These are phyloP conservation scores for Callipepla californica DNA, from an alignment of 2,113 vertebrate genomes.

Conservation along the genomic window DNA sequence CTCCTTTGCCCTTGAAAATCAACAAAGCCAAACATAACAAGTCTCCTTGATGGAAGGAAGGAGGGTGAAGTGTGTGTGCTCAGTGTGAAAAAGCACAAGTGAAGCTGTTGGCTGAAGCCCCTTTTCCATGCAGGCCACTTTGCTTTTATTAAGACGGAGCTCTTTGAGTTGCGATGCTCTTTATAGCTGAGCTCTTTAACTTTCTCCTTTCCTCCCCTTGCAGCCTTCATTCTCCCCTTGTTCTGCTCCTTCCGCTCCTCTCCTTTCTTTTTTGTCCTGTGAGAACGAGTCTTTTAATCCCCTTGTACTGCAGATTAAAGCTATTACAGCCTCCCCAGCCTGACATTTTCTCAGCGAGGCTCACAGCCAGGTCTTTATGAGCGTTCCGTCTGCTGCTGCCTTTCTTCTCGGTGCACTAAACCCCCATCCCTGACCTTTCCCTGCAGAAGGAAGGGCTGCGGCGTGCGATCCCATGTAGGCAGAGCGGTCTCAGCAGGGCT, in stretches of 20 bases:
- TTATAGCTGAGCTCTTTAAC: conserved; percentile 55
- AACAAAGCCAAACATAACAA: conserved; percentile 55
- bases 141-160: conserved; percentile 21
- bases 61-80: conserved; percentile 41
- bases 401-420: conserved; percentile 36
- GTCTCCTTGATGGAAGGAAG: neutral
- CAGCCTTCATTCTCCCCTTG: conserved; percentile 32
- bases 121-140: conserved; percentile 42
- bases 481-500: neutral
- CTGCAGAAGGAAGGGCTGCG: neutral
- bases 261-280: conserved; percentile 40
- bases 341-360: conserved; percentile 68
- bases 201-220: conserved; percentile 38
- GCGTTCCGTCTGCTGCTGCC: conserved; percentile 39
- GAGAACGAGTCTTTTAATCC: conserved; percentile 66
- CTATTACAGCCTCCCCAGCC: conserved; percentile 43
- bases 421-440: conserved; percentile 32
- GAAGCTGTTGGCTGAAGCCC: neutral
- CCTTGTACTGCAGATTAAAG: conserved; percentile 66
- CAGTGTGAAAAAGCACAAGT: conserved; percentile 33
- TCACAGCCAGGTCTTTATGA: conserved; percentile 61
- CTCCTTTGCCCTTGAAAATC: conserved; percentile 52
- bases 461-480: neutral
- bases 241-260: neutral
- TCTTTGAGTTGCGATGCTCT: conserved; percentile 42